Evolutionary conservation across 2,113 vertebrate genomes (phyloP).

Genomic region (Apteryx owenii): DNA sequence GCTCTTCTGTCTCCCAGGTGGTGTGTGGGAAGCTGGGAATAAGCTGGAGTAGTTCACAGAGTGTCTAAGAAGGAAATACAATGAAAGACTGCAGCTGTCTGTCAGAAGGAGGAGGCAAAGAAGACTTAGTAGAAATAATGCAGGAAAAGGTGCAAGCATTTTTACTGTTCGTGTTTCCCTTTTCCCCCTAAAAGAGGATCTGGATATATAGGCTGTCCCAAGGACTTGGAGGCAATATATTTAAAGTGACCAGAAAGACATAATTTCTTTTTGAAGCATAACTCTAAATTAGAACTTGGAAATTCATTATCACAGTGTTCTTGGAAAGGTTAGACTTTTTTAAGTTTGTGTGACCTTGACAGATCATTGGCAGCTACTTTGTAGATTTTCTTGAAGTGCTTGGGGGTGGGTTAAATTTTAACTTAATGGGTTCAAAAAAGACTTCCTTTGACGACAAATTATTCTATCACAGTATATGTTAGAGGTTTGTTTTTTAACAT

Average conservation of each 20-base stretch:
- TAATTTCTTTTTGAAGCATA: background rate
- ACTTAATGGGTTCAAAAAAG: background rate
- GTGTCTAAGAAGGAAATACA: background rate
- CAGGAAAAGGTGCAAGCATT: background rate
- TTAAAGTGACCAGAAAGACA: background rate
- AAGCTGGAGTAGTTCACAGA: background rate
- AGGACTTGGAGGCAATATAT: background rate
- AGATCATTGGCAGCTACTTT: background rate
- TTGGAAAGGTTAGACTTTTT: background rate
- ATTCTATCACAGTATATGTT: background rate
- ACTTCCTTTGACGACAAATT: background rate
- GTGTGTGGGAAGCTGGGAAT: background rate
- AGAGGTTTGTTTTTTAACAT: background rate
- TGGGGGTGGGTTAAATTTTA: background rate
- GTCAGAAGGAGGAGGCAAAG: background rate
- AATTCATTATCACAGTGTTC: background rate
- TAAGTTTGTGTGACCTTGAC: background rate
- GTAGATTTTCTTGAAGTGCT: background rate
- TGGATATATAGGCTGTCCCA: rapidly evolving
- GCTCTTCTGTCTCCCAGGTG: background rate
- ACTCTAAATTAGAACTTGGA: background rate
- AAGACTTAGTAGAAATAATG: background rate
- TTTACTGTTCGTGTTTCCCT: background rate
- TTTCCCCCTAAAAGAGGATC: background rate
- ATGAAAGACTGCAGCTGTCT: background rate